Evolutionary conservation across 2,888 invertebrate species (phyloP).

Genomic region (Nineta flava): DNA sequence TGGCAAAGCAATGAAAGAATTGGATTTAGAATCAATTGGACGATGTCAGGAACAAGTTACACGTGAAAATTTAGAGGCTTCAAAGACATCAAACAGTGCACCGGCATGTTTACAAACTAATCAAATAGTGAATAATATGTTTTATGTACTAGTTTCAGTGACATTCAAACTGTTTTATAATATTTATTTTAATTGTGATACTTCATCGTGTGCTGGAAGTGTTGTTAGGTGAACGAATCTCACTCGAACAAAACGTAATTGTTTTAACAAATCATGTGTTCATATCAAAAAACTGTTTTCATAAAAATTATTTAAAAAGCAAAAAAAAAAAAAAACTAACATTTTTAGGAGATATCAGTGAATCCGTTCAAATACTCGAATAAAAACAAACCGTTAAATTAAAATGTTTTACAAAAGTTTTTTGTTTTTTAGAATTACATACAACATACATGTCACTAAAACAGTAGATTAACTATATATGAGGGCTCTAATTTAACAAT

Average conservation of each 20-base stretch:
- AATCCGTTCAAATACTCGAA: no score
- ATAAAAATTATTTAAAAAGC: no score
- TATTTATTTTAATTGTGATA: background rate
- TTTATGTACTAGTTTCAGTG: background rate
- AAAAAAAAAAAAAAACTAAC: no score
- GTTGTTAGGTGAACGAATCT: no score
- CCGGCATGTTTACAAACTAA: background rate
- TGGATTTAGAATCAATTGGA: slow-evolving; percentile 48
- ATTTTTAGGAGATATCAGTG: no score
- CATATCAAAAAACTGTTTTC: background rate
- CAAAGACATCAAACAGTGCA: slow-evolving; percentile 20
- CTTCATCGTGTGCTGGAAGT: background rate
- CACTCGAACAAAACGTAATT: no score
- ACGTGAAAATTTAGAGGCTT: slow-evolving; percentile 44
- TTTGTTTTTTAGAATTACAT: no score
- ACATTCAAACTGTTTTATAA: background rate
- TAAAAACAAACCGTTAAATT: no score
- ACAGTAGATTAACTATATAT: no score
- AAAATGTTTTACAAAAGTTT: no score
- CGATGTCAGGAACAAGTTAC: slow-evolving; percentile 52
- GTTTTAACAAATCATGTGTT: background rate
- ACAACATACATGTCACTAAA: no score
- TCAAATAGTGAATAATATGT: background rate
- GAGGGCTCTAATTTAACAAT: no score
- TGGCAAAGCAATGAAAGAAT: slow-evolving; percentile 53